phyloP scores from a whole-genome alignment of 2,113 vertebrate species.

The Perognathus longimembris region DNA sequence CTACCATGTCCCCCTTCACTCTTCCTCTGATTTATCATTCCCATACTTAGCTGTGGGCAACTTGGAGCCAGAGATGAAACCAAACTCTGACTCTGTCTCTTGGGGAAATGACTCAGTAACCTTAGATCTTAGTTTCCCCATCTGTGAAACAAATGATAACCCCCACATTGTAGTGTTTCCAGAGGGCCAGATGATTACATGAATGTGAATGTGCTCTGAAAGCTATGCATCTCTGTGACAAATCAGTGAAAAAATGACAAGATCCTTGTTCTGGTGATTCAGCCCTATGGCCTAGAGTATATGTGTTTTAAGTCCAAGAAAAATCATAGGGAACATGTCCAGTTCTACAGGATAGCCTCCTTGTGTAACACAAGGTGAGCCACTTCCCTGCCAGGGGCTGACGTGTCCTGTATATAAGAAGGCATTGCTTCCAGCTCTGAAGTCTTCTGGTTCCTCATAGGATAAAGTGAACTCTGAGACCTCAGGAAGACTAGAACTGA shows the following conservation, averaged over 20 bases:
- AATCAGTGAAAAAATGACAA: not conserved
- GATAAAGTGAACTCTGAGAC: not conserved
- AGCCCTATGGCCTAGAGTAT: not conserved
- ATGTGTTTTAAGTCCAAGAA: not conserved
- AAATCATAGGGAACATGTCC: not conserved
- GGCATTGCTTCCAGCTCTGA: not conserved
- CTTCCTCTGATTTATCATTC: not conserved
- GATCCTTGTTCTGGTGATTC: not conserved
- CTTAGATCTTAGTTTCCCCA: not conserved
- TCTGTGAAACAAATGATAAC: not conserved
- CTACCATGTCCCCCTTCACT: too few relatives aligned
- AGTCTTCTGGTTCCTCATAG: not conserved
- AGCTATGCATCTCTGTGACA: not conserved
- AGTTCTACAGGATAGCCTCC: fast-evolving
- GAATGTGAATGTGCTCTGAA: not conserved
- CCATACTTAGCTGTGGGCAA: not conserved
- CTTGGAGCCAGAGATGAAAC: not conserved
- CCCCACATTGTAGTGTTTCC: not conserved
- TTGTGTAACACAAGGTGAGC: not conserved
- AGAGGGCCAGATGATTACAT: not conserved
- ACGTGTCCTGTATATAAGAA: not conserved
- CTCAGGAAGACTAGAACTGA: not conserved
- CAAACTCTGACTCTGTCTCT: not conserved
- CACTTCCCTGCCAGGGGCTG: not conserved
- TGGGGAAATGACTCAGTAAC: slow-evolving; percentile 21